Conservation (phyloP, 2,888 invertebrate species). For the Andrena fulva region DNA sequence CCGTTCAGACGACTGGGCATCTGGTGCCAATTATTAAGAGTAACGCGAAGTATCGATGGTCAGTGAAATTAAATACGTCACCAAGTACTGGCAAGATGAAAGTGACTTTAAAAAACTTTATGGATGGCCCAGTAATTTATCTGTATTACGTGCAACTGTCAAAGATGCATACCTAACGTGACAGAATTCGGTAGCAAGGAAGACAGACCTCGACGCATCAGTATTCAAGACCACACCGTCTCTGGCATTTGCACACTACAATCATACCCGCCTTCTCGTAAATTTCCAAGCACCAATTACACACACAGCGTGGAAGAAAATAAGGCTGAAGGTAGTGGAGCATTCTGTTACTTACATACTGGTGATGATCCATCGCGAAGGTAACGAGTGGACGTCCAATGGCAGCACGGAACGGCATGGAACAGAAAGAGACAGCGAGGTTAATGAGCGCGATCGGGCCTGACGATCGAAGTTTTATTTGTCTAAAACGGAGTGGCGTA, state of each 20-base stretch:
- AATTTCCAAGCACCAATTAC: not conserved
- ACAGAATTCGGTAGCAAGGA: too few relatives aligned
- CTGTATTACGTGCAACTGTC: too few relatives aligned
- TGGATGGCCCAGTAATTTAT: too few relatives aligned
- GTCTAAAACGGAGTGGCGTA: conserved; percentile 18
- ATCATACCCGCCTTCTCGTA: not conserved
- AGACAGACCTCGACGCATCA: too few relatives aligned
- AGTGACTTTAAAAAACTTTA: too few relatives aligned
- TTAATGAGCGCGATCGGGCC: conserved; percentile 28
- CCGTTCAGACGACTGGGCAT: not conserved
- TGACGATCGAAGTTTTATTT: conserved; percentile 31
- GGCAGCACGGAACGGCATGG: conserved; percentile 69
- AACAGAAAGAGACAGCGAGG: conserved; percentile 70
- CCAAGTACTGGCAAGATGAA: too few relatives aligned
- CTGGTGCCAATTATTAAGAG: not conserved
- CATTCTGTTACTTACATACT: conserved; percentile 56
- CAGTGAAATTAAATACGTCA: not conserved
- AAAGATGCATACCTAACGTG: too few relatives aligned
- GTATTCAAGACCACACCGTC: too few relatives aligned
- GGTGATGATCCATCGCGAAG: conserved; percentile 15
- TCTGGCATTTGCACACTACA: too few relatives aligned
- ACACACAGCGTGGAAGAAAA: not conserved
- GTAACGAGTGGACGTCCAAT: not conserved
- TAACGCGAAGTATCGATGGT: not conserved
- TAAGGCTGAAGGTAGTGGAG: not conserved